phyloP scores from a whole-genome alignment of 2,113 vertebrate genomes.

The Miniopterus natalensis region DNA sequence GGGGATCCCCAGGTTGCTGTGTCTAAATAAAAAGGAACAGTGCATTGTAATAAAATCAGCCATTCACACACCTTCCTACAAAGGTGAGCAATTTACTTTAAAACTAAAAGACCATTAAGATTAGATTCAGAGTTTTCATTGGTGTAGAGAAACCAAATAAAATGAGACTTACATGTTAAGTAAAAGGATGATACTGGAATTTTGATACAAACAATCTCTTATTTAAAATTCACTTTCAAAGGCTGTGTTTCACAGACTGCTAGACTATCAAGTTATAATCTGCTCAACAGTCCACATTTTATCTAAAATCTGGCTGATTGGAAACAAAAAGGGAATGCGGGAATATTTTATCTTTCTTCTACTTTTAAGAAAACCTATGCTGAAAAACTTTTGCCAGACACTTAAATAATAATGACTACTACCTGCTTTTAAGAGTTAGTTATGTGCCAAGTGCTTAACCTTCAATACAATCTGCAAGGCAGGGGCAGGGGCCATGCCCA shows the following conservation, averaged over 20 bases:
- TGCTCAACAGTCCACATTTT: not conserved
- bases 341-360: not conserved
- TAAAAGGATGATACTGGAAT: not conserved
- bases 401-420: not conserved
- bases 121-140: conserved; percentile 14
- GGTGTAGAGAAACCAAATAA: not conserved
- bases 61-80: not conserved
- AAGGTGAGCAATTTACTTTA: not conserved
- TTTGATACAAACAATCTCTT: conserved; percentile 12
- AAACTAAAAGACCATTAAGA: conserved; percentile 20
- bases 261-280: not conserved
- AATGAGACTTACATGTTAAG: not conserved
- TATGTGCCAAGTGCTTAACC: not conserved
- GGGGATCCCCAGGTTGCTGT: conserved; percentile 92
- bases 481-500: not conserved
- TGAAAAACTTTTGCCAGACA: conserved; percentile 21
- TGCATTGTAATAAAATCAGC: not conserved
- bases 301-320: conserved; percentile 36
- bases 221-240: not conserved
- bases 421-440: not conserved
- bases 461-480: not conserved
- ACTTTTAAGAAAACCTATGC: not conserved
- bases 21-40: conserved; percentile 84
- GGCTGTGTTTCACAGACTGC: not conserved
- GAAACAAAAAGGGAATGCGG: conserved; percentile 2